Conservation (phyloP, 2,888 invertebrate species). For the Archips crataeganus region DNA sequence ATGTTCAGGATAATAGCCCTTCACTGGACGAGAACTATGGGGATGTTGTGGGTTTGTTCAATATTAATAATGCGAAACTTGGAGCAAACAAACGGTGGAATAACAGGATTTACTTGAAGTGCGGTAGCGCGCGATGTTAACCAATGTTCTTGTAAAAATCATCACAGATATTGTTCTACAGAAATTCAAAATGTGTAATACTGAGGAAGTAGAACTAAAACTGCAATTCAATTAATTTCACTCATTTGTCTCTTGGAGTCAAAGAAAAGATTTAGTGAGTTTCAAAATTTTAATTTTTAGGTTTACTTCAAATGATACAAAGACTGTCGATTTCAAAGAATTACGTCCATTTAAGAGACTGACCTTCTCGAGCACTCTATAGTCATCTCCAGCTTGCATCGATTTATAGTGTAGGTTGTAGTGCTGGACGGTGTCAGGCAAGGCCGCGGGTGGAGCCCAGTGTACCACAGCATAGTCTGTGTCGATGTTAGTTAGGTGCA, state of each 20-base stretch:
- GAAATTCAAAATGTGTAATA: too few relatives aligned
- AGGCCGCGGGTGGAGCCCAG: constrained; percentile 90
- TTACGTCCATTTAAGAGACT: constrained; percentile 8
- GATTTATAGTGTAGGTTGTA: constrained; percentile 88
- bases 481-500: constrained; percentile 90
- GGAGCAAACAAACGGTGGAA: not conserved
- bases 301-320: too few relatives aligned
- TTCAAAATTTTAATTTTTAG: too few relatives aligned
- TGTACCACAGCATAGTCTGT: constrained; percentile 91
- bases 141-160: too few relatives aligned
- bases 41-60: not conserved
- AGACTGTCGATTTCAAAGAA: too few relatives aligned
- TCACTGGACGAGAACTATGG: not conserved
- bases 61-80: not conserved
- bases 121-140: too few relatives aligned
- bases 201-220: too few relatives aligned
- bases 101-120: too few relatives aligned
- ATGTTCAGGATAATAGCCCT: not conserved
- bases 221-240: too few relatives aligned
- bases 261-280: too few relatives aligned
- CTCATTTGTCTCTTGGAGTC: too few relatives aligned
- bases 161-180: too few relatives aligned
- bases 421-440: constrained; percentile 89
- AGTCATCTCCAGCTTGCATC: constrained; percentile 83
- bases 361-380: constrained; percentile 83